Evolutionary conservation across 2,113 vertebrate genomes (phyloP).

Genomic region (Pyxicephalus adspersus): DNA sequence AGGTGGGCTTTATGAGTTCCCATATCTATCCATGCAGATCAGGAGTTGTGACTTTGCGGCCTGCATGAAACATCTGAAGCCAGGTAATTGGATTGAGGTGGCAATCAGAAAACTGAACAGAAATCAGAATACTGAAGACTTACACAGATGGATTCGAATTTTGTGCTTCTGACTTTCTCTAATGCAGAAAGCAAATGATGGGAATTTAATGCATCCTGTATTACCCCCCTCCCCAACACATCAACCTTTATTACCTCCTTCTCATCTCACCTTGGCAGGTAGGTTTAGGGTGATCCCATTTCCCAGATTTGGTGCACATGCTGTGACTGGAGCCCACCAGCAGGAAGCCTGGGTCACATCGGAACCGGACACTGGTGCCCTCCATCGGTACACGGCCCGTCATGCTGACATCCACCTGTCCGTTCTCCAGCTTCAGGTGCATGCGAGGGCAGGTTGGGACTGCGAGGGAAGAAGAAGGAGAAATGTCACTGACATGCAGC

Average conservation of each 20-base stretch:
- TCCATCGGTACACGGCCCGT: slow-evolving; percentile 81
- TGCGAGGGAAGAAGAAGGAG: slow-evolving; percentile 62
- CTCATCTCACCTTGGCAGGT: slow-evolving; percentile 82
- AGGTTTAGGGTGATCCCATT: slow-evolving; percentile 88
- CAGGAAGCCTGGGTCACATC: slow-evolving; percentile 84
- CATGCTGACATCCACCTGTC: slow-evolving; percentile 73
- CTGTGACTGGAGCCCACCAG: slow-evolving; percentile 83
- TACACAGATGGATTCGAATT: no score
- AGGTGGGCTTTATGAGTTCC: no score
- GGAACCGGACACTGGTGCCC: slow-evolving; percentile 83
- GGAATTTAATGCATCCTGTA: no score
- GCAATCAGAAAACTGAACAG: no score
- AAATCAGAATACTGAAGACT: no score
- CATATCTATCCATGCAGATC: no score
- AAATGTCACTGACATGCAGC: background rate
- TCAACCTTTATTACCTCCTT: background rate
- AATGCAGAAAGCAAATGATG: no score
- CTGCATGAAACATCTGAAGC: no score
- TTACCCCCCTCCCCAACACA: background rate
- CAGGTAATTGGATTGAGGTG: no score
- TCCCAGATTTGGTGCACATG: slow-evolving; percentile 86
- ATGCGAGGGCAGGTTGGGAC: slow-evolving; percentile 86
- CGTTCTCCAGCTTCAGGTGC: slow-evolving; percentile 90
- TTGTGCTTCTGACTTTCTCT: no score
- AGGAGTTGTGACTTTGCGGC: no score